These are phyloP conservation scores for Escarpia spicata DNA, from an alignment of 2,888 invertebrate genomes.

Conservation along the genomic window DNA sequence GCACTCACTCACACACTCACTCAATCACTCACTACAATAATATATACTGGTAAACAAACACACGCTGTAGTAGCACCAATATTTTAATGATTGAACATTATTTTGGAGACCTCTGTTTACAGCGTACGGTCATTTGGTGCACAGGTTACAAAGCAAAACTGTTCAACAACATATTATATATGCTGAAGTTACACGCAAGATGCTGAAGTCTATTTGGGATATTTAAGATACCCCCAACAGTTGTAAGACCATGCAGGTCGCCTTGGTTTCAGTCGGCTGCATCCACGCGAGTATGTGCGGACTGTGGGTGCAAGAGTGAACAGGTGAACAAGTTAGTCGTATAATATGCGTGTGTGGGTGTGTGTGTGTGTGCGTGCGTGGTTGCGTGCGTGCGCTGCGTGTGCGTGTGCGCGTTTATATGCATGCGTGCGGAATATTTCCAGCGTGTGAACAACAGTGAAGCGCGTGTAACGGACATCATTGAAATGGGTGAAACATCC, in stretches of 20 bases:
- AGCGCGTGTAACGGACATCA: too few species aligned
- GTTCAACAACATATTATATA: too few species aligned
- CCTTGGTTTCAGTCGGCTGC: neutral
- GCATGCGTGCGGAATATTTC: too few species aligned
- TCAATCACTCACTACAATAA: too few species aligned
- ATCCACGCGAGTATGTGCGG: neutral
- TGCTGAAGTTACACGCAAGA: neutral
- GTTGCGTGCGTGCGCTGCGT: neutral
- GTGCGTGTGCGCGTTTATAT: neutral
- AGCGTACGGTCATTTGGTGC: neutral
- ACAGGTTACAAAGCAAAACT: neutral
- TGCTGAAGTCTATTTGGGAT: neutral
- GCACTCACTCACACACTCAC: too few species aligned
- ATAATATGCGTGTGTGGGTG: neutral
- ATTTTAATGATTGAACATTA: neutral
- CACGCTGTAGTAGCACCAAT: too few species aligned
- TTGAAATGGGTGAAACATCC: too few species aligned
- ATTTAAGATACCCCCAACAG: neutral
- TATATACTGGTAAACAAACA: too few species aligned
- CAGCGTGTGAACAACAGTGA: too few species aligned
- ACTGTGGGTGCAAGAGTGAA: neutral
- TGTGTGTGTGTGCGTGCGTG: neutral
- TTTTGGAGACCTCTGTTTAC: neutral
- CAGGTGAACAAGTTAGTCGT: neutral
- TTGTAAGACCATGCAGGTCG: neutral